Evolutionary conservation across 1,140 invertebrate species (phyloP).

Genomic region (Homarus americanus): DNA sequence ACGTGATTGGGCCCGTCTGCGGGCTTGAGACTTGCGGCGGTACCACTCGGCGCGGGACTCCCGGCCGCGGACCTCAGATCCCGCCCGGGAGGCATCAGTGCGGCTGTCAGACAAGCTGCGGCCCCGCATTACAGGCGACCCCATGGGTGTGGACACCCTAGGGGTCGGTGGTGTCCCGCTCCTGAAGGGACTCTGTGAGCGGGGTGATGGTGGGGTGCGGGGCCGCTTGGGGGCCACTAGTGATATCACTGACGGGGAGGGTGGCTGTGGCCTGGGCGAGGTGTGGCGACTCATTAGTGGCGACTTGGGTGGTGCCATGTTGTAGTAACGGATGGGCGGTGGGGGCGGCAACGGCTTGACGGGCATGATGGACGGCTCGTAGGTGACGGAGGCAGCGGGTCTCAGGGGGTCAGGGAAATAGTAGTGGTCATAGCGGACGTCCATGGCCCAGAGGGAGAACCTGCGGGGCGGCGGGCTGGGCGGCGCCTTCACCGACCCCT

Average conservation of each 20-base stretch:
- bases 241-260: not conserved
- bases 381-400: constrained; percentile 4
- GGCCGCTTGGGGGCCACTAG: constrained; percentile 9
- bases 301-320: constrained; percentile 8
- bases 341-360: not conserved
- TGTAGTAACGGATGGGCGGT: constrained; percentile 47
- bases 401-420: constrained; percentile 28
- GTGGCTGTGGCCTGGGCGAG: constrained; percentile 22
- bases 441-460: constrained; percentile 66
- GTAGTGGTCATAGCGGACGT: constrained; percentile 51
- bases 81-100: constrained; percentile 4
- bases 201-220: constrained; percentile 27
- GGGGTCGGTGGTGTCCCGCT: constrained; percentile 37
- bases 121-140: constrained; percentile 33
- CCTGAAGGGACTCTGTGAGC: constrained; percentile 21
- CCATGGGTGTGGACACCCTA: constrained; percentile 26
- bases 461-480: constrained; percentile 70
- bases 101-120: constrained; percentile 52
- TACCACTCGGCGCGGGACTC: constrained; percentile 58
- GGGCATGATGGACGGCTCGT: not conserved
- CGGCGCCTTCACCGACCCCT: constrained; percentile 65
- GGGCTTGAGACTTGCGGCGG: constrained; percentile 39
- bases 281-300: constrained; percentile 10
- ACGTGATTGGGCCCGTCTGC: constrained; percentile 45
- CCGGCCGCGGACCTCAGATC: constrained; percentile 9